Evolutionary conservation across 2,113 vertebrate genomes (phyloP).

Genomic region (Leucopsar rothschildi): DNA sequence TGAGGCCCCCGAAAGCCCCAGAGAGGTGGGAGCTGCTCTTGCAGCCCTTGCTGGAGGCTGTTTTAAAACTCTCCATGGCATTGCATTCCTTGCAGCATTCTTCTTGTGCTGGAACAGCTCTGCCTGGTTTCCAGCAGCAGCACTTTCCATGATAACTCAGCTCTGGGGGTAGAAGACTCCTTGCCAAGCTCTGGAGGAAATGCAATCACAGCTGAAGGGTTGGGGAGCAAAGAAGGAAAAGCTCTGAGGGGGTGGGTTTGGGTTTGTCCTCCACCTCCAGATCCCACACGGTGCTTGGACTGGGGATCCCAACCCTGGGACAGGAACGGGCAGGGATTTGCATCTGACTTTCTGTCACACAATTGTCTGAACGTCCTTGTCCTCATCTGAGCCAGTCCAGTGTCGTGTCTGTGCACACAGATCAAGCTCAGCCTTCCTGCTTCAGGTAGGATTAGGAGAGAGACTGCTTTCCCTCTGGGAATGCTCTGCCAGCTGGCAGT

Average conservation of each 20-base stretch:
- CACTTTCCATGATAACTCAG: accelerated
- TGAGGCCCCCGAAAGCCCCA: background rate
- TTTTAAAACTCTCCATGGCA: background rate
- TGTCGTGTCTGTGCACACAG: background rate
- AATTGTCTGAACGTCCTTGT: accelerated
- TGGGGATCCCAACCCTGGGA: background rate
- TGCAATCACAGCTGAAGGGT: background rate
- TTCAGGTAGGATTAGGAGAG: background rate
- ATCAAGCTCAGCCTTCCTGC: background rate
- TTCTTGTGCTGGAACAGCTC: background rate
- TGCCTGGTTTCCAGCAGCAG: background rate
- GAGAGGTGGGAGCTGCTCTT: background rate
- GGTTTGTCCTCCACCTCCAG: background rate
- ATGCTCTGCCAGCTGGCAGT: background rate
- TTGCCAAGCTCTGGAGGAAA: background rate
- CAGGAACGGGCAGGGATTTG: background rate
- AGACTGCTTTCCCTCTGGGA: background rate
- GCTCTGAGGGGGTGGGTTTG: background rate
- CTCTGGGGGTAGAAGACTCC: background rate
- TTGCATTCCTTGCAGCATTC: background rate
- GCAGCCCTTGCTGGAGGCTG: background rate
- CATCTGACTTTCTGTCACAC: background rate
- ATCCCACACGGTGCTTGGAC: background rate
- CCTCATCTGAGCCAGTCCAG: background rate
- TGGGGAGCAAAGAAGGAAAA: background rate